Evolutionary conservation across 2,797 vertebrate species (phyloP), one percentile per base, ranked within the genome.

Genomic region (Gallirallus australis): DNA sequence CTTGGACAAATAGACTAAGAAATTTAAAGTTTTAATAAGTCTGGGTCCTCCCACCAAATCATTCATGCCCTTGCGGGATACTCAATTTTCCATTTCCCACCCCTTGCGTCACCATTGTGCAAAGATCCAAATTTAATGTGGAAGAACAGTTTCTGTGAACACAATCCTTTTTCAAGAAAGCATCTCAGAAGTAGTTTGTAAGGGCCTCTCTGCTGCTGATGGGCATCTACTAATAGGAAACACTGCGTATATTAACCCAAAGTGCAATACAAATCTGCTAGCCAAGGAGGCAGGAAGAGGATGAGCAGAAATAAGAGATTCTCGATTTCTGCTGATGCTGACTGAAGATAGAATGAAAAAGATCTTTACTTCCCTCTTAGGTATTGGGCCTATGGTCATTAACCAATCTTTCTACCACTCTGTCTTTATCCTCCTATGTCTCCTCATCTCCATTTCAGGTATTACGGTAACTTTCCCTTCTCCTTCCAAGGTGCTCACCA

Each of bases 1-100:
- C 45, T 90, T 87, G 95, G 82, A 97, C 57, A 96, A 97, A 95
- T 40, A 84, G 50, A 63, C 33, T 78, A 84, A 91, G 56, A 92
- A 96, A 96, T 97, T 92, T 83, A 47, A 95, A 86, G 50, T 93
- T 97, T 96, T 64, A 82, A 95, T 95, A 88, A 63, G 90, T 86
- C 35, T 53, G n/a, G 33, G 54, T 87, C 23, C n/a, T 89, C 65
- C 60, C 70, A 71, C 52, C 95, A 93, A 96, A 97, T 97, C 92
- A 96, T 86, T 37, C 13, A 61, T 57, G 89, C 12, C 24, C 48
- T 33, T 96, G 31, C 31, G 35, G 2, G 25, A 42, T 21, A 30
- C 45, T 20, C 11, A 6, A 18, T 63, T 69, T 79, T 52, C 35
- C 59, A n/a, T 63, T 39, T 68, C 19, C 15, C 25, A 42, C 50